These are phyloP conservation scores for Chauna torquata DNA, from an alignment of 2,113 vertebrate species.

Conservation along the genomic window DNA sequence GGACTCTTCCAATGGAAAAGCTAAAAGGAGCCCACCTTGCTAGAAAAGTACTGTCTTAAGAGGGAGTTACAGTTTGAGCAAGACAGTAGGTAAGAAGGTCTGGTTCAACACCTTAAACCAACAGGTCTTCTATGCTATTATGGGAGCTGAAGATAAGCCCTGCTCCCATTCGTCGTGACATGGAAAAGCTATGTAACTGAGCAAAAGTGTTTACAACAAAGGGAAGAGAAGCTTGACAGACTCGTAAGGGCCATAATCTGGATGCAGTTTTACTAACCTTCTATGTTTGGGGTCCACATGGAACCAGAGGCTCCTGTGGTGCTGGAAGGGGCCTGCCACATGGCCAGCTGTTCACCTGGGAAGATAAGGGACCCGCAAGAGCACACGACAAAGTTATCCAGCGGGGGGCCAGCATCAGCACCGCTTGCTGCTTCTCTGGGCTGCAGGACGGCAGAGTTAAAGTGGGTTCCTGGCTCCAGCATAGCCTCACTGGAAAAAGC, in stretches of 20 bases:
- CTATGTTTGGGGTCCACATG: neutral
- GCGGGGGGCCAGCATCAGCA: neutral
- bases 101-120: neutral
- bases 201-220: neutral
- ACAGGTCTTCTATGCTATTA: neutral
- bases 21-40: neutral
- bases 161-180: neutral
- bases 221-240: neutral
- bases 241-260: neutral
- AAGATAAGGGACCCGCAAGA: neutral
- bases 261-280: slow-evolving; percentile 19
- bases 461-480: neutral
- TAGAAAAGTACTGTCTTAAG: neutral
- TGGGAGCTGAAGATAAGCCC: neutral
- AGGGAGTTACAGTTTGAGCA: neutral
- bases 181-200: neutral
- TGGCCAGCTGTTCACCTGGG: neutral
- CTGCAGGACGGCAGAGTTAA: neutral
- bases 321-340: neutral
- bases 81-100: neutral
- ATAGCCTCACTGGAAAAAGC: neutral
- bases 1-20: neutral
- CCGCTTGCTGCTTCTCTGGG: neutral
- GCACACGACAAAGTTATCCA: neutral
- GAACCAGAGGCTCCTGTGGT: neutral